Evolutionary conservation across 1,140 invertebrate genomes (phyloP).

Genomic region (Caerostris extrusa): DNA sequence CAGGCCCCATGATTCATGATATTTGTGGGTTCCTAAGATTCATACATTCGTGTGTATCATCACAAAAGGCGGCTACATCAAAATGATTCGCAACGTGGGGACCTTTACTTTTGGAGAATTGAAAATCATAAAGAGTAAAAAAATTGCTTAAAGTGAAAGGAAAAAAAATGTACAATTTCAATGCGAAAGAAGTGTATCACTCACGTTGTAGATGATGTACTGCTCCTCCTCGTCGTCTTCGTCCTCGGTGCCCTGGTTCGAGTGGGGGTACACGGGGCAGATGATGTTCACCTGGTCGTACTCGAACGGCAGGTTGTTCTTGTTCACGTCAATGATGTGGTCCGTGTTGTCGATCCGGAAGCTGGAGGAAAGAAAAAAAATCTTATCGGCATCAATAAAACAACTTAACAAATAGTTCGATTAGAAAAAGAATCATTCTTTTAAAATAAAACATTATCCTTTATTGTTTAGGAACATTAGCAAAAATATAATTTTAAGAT

Average conservation of each 20-base stretch:
- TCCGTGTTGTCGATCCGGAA: slow-evolving; percentile 98
- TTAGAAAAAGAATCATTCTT: too few relatives aligned
- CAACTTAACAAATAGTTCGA: neutral
- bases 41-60: too few relatives aligned
- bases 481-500: neutral
- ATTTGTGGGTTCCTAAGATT: too few relatives aligned
- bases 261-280: slow-evolving; percentile 91
- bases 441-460: too few relatives aligned
- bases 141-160: too few relatives aligned
- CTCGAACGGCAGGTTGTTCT: slow-evolving; percentile 94
- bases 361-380: slow-evolving; percentile 85
- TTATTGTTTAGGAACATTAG: too few relatives aligned
- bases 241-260: slow-evolving; percentile 45
- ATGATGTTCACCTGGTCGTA: slow-evolving; percentile 98
- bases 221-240: slow-evolving; percentile 88
- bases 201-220: slow-evolving; percentile 96
- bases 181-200: neutral
- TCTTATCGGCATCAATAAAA: neutral
- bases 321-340: slow-evolving; percentile 97
- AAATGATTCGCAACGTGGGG: too few relatives aligned
- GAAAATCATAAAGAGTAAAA: too few relatives aligned
- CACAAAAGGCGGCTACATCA: too few relatives aligned
- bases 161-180: too few relatives aligned
- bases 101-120: too few relatives aligned
- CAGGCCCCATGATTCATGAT: too few relatives aligned